phyloP scores from a whole-genome alignment of 1,140 invertebrate genomes.

The Amphibalanus amphitrite region DNA sequence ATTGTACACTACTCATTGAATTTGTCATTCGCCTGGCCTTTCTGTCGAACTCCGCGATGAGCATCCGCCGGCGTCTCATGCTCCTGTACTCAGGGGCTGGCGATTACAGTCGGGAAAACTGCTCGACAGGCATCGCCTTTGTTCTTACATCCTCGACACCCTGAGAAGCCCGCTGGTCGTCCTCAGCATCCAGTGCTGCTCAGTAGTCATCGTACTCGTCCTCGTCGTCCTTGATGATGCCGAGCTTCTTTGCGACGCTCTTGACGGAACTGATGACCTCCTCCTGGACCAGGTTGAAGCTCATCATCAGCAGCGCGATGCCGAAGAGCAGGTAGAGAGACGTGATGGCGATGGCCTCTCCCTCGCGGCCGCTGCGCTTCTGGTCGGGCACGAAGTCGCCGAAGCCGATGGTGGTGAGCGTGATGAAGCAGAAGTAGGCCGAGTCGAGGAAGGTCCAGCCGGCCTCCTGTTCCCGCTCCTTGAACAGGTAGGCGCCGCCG shows the following conservation, averaged over 20 bases:
- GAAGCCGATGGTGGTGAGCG: conserved; percentile 85
- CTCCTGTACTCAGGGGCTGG: too few species aligned
- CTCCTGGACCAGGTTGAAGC: conserved; percentile 90
- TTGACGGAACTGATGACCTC: conserved; percentile 76
- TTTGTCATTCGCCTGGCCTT: too few species aligned
- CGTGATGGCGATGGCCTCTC: conserved; percentile 60
- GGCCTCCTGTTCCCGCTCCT: conserved; percentile 45
- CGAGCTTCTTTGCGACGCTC: conserved; percentile 55
- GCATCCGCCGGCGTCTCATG: too few species aligned
- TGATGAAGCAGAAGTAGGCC: conserved; percentile 91
- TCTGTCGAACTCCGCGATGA: too few species aligned
- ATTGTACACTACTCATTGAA: too few species aligned
- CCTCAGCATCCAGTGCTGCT: conserved; percentile 1
- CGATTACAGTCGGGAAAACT: too few species aligned
- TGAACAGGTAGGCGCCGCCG: conserved; percentile 68
- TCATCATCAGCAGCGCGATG: conserved; percentile 94
- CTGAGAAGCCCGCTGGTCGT: too few species aligned
- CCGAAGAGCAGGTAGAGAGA: conserved; percentile 87
- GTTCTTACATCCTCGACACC: too few species aligned
- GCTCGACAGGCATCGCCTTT: too few species aligned
- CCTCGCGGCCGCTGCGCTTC: conserved; percentile 35
- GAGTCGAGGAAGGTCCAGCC: conserved; percentile 72
- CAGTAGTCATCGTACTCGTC: conserved; percentile 23
- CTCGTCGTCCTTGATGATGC: conserved; percentile 66
- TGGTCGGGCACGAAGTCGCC: conserved; percentile 85